Conservation (phyloP, 1,140 invertebrate genomes). For the Chlorops oryzae region DNA sequence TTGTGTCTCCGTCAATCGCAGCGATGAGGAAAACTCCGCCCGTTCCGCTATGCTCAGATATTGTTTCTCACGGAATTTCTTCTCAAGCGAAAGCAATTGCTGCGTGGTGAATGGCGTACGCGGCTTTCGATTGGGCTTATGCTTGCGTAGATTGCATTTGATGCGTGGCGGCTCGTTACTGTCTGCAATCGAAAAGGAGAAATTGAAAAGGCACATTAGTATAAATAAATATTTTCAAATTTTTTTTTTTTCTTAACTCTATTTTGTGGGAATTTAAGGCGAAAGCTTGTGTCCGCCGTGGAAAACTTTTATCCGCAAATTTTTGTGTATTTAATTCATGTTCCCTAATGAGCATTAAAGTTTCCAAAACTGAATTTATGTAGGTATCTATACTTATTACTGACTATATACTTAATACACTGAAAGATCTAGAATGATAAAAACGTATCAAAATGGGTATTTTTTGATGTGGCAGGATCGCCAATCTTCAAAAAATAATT, state of each 20-base stretch:
- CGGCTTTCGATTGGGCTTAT: constrained; percentile 94
- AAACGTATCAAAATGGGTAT: no score
- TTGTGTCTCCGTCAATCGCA: constrained; percentile 93
- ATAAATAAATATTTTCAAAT: constrained; percentile 10
- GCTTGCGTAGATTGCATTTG: constrained; percentile 88
- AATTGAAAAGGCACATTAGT: not conserved
- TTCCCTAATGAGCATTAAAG: no score
- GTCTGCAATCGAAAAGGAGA: constrained; percentile 28
- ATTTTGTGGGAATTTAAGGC: no score
- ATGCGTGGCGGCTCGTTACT: constrained; percentile 66
- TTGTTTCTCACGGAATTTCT: constrained; percentile 94
- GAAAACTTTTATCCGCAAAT: no score
- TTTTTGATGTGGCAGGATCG: no score
- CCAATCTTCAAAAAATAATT: no score
- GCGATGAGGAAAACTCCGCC: constrained; percentile 90
- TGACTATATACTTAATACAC: no score
- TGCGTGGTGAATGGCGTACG: constrained; percentile 96
- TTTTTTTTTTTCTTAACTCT: constrained; percentile 7
- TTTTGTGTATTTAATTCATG: no score
- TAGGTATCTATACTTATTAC: no score
- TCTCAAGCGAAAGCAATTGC: constrained; percentile 87
- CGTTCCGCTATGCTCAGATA: constrained; percentile 94
- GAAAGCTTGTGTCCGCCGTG: not conserved
- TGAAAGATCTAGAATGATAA: no score
- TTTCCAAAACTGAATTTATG: no score